Conservation (phyloP, 2,797 vertebrate genomes). For the Danio choprae region DNA sequence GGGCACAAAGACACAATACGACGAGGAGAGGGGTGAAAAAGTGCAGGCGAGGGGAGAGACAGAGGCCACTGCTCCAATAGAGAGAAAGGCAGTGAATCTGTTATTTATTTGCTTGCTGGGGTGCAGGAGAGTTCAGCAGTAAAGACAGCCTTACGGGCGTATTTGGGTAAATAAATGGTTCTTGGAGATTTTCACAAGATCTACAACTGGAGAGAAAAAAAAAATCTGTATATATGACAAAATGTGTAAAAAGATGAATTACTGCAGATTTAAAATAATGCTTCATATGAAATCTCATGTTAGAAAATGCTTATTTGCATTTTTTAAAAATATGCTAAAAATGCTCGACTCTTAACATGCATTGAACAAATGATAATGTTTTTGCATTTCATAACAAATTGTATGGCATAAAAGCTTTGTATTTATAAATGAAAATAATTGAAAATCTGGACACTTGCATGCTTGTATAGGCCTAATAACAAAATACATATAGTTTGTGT, state of each 20-base stretch:
- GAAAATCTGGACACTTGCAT: no score
- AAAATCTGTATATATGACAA: neutral
- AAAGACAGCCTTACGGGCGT: neutral
- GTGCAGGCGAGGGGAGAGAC: slow-evolving; percentile 54
- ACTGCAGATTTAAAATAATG: neutral
- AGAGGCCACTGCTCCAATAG: slow-evolving; percentile 40
- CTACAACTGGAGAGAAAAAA: neutral
- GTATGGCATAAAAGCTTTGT: neutral
- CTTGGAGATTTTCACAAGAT: slow-evolving; percentile 4
- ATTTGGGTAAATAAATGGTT: slow-evolving; percentile 15
- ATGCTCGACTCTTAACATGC: neutral
- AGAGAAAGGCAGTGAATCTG: slow-evolving; percentile 45
- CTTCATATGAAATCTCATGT: neutral
- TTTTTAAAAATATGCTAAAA: neutral
- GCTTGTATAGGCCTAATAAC: no score
- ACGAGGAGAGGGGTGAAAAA: slow-evolving; percentile 59
- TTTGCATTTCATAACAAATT: neutral
- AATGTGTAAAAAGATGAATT: neutral
- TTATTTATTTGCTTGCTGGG: slow-evolving; percentile 55
- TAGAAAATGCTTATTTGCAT: neutral
- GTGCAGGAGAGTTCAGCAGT: slow-evolving; percentile 37
- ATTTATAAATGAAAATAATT: no score
- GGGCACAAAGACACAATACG: slow-evolving; percentile 77
- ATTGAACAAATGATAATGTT: neutral
- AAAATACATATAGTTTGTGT: no score